Evolutionary conservation across 2,113 vertebrate species (phyloP).

Genomic region (Apodemus speciosus): DNA sequence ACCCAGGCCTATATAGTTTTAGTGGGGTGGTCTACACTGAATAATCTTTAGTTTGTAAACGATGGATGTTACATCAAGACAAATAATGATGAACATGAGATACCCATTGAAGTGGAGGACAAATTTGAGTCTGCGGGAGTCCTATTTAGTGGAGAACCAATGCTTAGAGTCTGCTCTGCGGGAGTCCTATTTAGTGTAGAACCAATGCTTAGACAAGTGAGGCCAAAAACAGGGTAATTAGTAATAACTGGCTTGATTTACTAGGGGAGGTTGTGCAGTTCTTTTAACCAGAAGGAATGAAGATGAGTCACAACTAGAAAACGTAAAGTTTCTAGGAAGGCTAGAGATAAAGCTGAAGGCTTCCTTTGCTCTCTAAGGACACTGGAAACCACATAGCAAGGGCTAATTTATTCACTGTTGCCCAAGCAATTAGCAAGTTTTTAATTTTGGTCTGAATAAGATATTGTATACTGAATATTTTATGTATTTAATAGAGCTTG

Average conservation of each 20-base stretch:
- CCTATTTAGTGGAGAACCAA: too few species aligned
- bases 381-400: constrained; percentile 45
- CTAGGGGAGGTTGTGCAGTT: background rate
- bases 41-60: background rate
- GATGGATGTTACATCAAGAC: background rate
- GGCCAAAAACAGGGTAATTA: background rate
- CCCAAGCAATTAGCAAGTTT: constrained; percentile 59
- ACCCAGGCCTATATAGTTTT: too few species aligned
- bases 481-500: constrained; percentile 74
- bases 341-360: background rate
- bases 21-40: background rate
- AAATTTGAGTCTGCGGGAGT: background rate
- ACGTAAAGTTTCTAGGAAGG: too few species aligned
- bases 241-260: background rate
- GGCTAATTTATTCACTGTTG: constrained; percentile 60
- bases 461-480: constrained; percentile 65
- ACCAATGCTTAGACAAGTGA: too few species aligned
- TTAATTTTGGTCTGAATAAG: constrained; percentile 69
- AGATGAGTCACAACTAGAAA: background rate
- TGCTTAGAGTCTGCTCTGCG: too few species aligned
- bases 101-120: background rate
- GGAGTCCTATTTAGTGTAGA: too few species aligned
- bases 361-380: background rate
- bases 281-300: background rate
- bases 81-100: background rate